These are phyloP conservation scores for Callopanchax toddi DNA, from an alignment of 2,113 vertebrate species.

Conservation along the genomic window DNA sequence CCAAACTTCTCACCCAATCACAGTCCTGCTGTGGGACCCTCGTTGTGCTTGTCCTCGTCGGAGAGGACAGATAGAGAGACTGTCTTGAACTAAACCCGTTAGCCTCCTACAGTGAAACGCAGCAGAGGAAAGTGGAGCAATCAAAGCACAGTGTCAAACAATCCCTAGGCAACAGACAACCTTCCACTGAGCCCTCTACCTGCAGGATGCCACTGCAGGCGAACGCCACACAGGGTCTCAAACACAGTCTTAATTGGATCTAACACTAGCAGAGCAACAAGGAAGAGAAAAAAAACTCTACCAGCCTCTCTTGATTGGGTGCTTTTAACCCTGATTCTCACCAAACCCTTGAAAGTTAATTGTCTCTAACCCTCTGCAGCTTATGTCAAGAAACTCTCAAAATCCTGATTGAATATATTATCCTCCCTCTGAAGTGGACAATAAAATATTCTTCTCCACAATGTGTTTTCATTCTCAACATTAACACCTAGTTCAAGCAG, in stretches of 20 bases:
- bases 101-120: slow-evolving; percentile 64
- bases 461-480: slow-evolving; percentile 53
- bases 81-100: slow-evolving; percentile 51
- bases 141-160: slow-evolving; percentile 66
- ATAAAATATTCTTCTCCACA: slow-evolving; percentile 37
- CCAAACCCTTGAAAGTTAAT: slow-evolving; percentile 62
- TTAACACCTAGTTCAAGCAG: slow-evolving; percentile 39
- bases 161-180: slow-evolving; percentile 46
- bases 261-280: slow-evolving; percentile 41
- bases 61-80: slow-evolving; percentile 42
- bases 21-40: slow-evolving; percentile 48
- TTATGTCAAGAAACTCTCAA: slow-evolving; percentile 48
- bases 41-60: slow-evolving; percentile 30
- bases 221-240: slow-evolving; percentile 6
- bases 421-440: slow-evolving; percentile 49
- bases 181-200: slow-evolving; percentile 42
- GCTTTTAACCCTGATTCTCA: slow-evolving; percentile 60
- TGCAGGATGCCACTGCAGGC: slow-evolving; percentile 31
- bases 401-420: slow-evolving; percentile 54
- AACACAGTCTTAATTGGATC: slow-evolving; percentile 67
- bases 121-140: slow-evolving; percentile 63
- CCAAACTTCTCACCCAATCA: slow-evolving; percentile 63
- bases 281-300: slow-evolving; percentile 44
- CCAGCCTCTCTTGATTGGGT: slow-evolving; percentile 61
- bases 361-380: slow-evolving; percentile 51